Percentiles rank a stretch among this genome's conserved stretches.
These are phyloP conservation scores for Acanthisitta chloris DNA, from an alignment of 2,113 vertebrate genomes.

Conservation along the genomic window DNA sequence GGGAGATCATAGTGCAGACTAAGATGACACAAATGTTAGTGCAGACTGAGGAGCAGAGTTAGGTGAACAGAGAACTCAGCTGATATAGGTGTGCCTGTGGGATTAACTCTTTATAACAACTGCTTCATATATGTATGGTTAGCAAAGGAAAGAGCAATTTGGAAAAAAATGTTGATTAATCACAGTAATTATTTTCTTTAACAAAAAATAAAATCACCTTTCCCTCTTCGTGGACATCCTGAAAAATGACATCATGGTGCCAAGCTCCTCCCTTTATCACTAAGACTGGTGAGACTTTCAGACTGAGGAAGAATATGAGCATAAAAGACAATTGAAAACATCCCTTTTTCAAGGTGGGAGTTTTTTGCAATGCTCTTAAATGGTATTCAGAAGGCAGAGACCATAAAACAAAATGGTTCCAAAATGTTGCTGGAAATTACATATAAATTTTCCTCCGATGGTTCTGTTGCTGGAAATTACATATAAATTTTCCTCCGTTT, in stretches of 20 bases:
- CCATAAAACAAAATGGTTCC: background rate
- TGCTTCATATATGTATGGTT: background rate
- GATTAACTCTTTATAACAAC: background rate
- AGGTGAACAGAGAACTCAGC: background rate
- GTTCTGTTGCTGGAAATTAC: background rate
- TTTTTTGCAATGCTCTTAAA: background rate
- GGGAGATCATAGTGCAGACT: background rate
- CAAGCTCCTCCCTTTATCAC: background rate
- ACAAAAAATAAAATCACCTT: background rate
- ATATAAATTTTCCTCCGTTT: background rate
- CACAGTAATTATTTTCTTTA: background rate
- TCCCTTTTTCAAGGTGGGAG: background rate
- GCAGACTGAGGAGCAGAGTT: background rate
- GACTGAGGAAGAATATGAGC: background rate
- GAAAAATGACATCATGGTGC: accelerated
- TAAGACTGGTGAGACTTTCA: background rate
- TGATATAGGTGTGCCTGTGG: background rate
- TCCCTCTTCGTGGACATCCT: background rate
- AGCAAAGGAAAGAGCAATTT: background rate
- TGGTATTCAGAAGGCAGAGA: background rate
- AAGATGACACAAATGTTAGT: background rate
- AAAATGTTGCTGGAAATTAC: background rate
- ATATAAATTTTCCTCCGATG: background rate
- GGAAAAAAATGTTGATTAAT: background rate
- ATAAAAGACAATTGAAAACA: background rate